Base-by-base conservation (phyloP, 1,140 invertebrate species). In the Brachionus rubens region DNA sequence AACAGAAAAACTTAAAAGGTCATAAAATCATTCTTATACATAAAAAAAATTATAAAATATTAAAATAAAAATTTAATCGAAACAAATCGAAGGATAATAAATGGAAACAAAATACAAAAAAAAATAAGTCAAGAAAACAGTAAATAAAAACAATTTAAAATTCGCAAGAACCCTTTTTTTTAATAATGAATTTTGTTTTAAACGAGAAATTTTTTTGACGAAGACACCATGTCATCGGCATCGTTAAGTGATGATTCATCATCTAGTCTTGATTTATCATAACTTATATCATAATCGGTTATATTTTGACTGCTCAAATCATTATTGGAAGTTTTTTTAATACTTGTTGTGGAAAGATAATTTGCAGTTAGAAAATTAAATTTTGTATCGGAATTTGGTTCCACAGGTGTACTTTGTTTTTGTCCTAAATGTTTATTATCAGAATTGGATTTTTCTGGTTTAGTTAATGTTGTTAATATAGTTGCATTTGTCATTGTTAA, bases 201-300 rank as follows among this genome's bases (percentile, higher is more conserved):
- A 24, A 65, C 59, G 12, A 43, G 43, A 65, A 65, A 65, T 65
- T 65, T 65, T 43, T 65, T 65, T 24, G 59, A 65, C 33, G 59
- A 65, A 24, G 33, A 65, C 26, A 65, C 41, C 36, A 65, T 43
- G 43, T 65, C 59, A 43, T 65, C 59, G 14, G 59, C 59, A 41
- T 65, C 59, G 36, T 65, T 43, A 26, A 65, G 19, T 19, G 59
- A 65, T n/a, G 59, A 65, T 41, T 65, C 59, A 65, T 65, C 59
- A 46, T 65, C 40, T 43, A 65, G 43, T 41, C 21, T 65, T 10
- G 33, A 43, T 24, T 65, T 65, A 19, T 65, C 59, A 12, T 65
- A 41, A 28, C 59, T 65, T 1, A 24, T 43, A 26, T 43, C 40
- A 65, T 43, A 65, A 41, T 65, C 59, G 9, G 59, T 65, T 6